Percentiles rank a stretch among this genome's conserved stretches.
phyloP scores from a whole-genome alignment of 2,113 vertebrate species.

The Xyliphius kryptos region DNA sequence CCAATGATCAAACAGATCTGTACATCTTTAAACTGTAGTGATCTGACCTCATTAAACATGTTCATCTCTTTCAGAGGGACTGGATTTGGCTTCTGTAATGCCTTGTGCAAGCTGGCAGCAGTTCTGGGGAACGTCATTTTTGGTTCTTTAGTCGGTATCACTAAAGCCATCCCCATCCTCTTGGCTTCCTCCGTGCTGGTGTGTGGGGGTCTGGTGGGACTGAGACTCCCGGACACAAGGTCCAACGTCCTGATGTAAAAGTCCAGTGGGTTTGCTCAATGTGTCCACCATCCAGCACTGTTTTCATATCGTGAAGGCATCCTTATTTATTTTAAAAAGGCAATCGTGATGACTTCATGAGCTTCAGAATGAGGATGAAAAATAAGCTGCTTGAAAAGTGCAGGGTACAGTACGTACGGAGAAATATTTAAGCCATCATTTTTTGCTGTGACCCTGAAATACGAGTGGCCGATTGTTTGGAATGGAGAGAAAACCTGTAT shows the following conservation, averaged over 20 bases:
- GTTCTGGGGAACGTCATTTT: slow-evolving; percentile 94
- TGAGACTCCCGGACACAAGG: slow-evolving; percentile 89
- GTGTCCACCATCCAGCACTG: neutral
- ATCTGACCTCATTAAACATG: neutral
- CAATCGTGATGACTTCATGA: neutral
- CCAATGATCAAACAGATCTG: no score
- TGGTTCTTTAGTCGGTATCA: slow-evolving; percentile 88
- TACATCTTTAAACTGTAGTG: no score
- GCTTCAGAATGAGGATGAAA: neutral
- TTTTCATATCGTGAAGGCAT: slow-evolving; percentile 3
- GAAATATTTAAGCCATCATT: no score
- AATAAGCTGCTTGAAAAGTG: no score
- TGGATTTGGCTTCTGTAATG: slow-evolving; percentile 94
- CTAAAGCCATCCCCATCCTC: slow-evolving; percentile 91
- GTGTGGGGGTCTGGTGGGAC: slow-evolving; percentile 84
- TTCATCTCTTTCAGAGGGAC: slow-evolving; percentile 72
- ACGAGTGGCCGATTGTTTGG: no score
- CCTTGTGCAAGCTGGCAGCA: slow-evolving; percentile 88
- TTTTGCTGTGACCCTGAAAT: no score
- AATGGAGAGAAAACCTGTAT: no score
- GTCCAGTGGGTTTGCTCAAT: slow-evolving; percentile 49
- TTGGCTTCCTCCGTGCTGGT: slow-evolving; percentile 92
- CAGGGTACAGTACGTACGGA: no score
- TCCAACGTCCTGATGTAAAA: slow-evolving; percentile 69
- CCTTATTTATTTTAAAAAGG: slow-evolving; percentile 1